These are phyloP conservation scores for Urechis unicinctus DNA, from an alignment of 2,888 invertebrate genomes.

Conservation along the genomic window DNA sequence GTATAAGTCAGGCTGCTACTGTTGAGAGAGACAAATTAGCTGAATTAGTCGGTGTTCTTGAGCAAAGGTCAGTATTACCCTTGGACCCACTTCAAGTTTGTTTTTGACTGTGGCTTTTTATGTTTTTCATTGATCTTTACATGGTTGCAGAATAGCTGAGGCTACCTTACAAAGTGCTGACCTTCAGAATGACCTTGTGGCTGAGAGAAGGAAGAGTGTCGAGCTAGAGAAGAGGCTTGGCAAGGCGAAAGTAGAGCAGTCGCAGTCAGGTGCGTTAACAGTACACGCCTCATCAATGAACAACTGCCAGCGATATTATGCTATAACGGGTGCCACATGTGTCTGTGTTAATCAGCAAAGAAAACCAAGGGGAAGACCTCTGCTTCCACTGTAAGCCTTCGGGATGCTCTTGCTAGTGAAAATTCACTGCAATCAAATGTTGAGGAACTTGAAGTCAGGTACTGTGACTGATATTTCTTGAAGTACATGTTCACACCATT, in stretches of 20 bases:
- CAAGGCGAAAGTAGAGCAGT: conserved; percentile 30
- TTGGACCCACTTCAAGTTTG: no score
- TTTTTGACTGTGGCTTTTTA: background rate
- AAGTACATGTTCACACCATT: no score
- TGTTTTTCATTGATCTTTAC: background rate
- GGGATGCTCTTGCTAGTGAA: no score
- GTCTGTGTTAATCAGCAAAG: no score
- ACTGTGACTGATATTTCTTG: no score
- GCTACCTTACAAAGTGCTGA: conserved; percentile 19
- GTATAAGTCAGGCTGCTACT: conserved; percentile 31
- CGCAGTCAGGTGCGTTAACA: conserved; percentile 2
- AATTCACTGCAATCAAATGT: no score
- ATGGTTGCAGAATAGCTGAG: conserved; percentile 15
- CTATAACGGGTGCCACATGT: no score
- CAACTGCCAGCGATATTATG: no score
- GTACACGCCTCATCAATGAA: no score
- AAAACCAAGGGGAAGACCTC: no score
- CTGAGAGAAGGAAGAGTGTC: conserved; percentile 30
- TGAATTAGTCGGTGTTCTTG: conserved; percentile 39
- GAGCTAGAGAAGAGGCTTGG: conserved; percentile 44
- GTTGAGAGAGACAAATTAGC: conserved; percentile 38
- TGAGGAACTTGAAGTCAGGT: no score
- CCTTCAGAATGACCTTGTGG: conserved; percentile 23
- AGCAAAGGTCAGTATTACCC: conserved; percentile 33
- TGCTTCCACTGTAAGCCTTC: no score